Evolutionary conservation across 2,113 vertebrate genomes (phyloP), one percentile per base, ranked within the genome.

Genomic region (Dasyornis broadbenti): DNA sequence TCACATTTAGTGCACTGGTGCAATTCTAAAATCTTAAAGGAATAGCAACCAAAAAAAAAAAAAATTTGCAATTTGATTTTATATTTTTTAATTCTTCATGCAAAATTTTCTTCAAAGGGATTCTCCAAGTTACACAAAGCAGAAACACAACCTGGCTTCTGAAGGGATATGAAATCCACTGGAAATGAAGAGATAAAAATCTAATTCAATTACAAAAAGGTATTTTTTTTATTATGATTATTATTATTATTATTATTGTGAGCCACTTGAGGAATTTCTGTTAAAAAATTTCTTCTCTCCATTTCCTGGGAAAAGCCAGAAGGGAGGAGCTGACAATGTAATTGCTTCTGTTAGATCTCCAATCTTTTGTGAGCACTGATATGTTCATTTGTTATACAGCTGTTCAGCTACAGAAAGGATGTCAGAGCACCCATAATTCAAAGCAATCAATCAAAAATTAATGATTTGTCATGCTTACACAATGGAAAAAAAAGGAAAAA

Each of bases 381-480:
- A 97, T 96, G 98, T 97, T 98, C 97, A 97, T 98, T 98, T 98
- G 97, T 98, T 98, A 98, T 97, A 98, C 98, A 98, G 98, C 98
- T 98, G 98, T 98, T 98, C 96, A 89, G 97, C 96, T 76, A 95
- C 92, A 96, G 97, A 98, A 98, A 97, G 94, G 97, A 98, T 98
- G 97, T 97, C 97, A 95, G 97, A 97, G 97, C 96, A 95, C 96
- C 97, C 98, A 98, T 96, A 98, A 97, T 98, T 98, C 98, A 97
- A 97, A 98, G 97, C 97, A 98, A 98, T 98, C 98, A 97, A 98
- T 98, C 98, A 98, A 98, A 98, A 98, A 98, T 97, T 97, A 98
- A 98, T 97, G 97, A 98, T 98, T 98, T 98, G 97, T 98, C 97
- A 97, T 97, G 97, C 97, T 97, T 98, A 96, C 96, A 98, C 97